A percentile compares a stretch with the other conserved stretches of the same genome.
Conservation (phyloP, 2,113 vertebrate species). For the Oryzias melastigma region DNA sequence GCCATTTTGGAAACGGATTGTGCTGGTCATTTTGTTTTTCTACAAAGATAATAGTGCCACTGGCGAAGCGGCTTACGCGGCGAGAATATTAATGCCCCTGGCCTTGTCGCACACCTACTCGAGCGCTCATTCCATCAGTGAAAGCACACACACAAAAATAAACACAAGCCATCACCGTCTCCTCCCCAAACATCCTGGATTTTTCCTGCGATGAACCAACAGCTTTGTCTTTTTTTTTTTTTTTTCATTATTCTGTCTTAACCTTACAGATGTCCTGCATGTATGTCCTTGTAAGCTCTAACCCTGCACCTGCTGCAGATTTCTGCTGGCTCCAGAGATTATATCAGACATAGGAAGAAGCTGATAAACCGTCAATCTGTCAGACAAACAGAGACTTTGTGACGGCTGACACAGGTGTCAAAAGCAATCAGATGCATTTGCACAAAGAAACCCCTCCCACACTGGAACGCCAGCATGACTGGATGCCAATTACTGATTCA, state of each 20-base stretch:
- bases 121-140: constrained; percentile 10
- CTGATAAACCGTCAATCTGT: constrained; percentile 73
- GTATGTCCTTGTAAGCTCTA: constrained; percentile 59
- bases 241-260: constrained; percentile 48
- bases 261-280: constrained; percentile 47
- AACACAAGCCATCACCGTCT: constrained; percentile 6
- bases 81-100: constrained; percentile 69
- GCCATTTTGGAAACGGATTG: constrained; percentile 74
- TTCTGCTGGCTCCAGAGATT: constrained; percentile 70
- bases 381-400: constrained; percentile 42
- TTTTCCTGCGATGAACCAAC: constrained; percentile 14
- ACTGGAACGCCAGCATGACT: constrained; percentile 32
- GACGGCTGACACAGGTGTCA: constrained; percentile 32
- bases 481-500: constrained; percentile 75
- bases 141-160: constrained; percentile 4
- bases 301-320: constrained; percentile 60
- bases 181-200: constrained; percentile 23
- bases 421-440: constrained; percentile 42
- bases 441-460: not conserved
- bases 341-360: constrained; percentile 61
- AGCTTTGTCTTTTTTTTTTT: constrained; percentile 18
- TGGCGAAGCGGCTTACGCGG: constrained; percentile 57
- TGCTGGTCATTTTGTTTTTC: constrained; percentile 65
- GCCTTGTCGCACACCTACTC: constrained; percentile 39
- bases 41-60: constrained; percentile 71